Evolutionary conservation across 2,113 vertebrate genomes (phyloP).

Genomic region (Cavia aperea): DNA sequence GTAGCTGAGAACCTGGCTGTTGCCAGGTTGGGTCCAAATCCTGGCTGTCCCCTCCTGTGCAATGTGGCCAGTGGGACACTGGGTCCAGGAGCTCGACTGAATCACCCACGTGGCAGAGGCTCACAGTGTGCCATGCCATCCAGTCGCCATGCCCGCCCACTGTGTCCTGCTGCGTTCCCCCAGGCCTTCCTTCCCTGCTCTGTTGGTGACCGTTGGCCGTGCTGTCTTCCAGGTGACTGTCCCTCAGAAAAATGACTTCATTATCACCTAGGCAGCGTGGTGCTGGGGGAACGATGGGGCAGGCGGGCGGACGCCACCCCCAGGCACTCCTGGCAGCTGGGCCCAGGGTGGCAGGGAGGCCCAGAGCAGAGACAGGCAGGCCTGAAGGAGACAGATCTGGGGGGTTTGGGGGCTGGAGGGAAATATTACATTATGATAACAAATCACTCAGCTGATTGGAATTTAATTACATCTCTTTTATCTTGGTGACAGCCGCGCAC

Average conservation of each 20-base stretch:
- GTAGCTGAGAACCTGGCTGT: too few relatives aligned
- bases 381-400: slow-evolving; percentile 48
- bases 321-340: not conserved
- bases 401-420: slow-evolving; percentile 70
- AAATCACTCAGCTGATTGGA: slow-evolving; percentile 81
- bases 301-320: not conserved
- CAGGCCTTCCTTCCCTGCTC: not conserved
- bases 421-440: slow-evolving; percentile 76
- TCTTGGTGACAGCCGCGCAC: slow-evolving; percentile 77
- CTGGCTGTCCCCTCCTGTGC: fast-evolving
- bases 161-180: not conserved
- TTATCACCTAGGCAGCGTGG: slow-evolving; percentile 42
- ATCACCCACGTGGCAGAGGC: not conserved
- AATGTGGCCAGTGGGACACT: fast-evolving
- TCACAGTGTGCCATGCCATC: fast-evolving
- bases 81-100: fast-evolving
- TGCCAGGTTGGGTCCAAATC: not conserved
- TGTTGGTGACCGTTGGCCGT: not conserved
- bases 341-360: not conserved
- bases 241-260: slow-evolving; percentile 66
- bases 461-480: slow-evolving; percentile 80
- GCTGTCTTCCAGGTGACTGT: slow-evolving; percentile 49
- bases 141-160: not conserved
- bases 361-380: not conserved
- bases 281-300: not conserved